A percentile compares a stretch with the other conserved stretches of the same genome.
Conservation (phyloP, 2,113 vertebrate species). For the Hippocampus zosterae region DNA sequence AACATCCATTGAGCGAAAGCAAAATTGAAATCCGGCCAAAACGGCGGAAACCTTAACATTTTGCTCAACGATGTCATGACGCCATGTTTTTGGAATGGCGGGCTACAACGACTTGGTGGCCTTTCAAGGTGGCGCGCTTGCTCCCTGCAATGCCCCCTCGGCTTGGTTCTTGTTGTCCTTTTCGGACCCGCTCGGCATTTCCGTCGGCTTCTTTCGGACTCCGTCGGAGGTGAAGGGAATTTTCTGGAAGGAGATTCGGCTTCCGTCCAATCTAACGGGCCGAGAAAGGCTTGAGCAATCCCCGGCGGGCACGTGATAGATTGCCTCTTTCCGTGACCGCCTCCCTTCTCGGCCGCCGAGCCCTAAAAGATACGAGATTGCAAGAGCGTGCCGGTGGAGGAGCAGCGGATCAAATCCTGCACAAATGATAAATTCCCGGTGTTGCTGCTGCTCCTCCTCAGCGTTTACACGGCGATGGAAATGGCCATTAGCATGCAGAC, state of each 20-base stretch:
- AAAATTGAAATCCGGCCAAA: too few species aligned
- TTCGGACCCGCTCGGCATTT: slow-evolving; percentile 52
- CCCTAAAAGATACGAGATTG: slow-evolving; percentile 50
- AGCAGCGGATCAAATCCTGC: slow-evolving; percentile 54
- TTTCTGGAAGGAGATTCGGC: slow-evolving; percentile 60
- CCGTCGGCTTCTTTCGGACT: slow-evolving; percentile 51
- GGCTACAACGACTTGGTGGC: too few species aligned
- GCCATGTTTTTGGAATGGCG: too few species aligned
- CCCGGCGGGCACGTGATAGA: slow-evolving; percentile 44
- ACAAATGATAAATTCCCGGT: slow-evolving; percentile 48
- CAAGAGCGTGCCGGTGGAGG: slow-evolving; percentile 36
- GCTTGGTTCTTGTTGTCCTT: slow-evolving; percentile 24
- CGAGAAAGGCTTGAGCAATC: slow-evolving; percentile 15
- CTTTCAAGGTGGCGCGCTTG: too few species aligned
- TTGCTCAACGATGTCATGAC: too few species aligned
- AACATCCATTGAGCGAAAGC: too few species aligned
- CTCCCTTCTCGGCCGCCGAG: slow-evolving; percentile 38
- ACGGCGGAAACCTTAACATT: too few species aligned
- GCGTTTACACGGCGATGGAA: slow-evolving; percentile 69
- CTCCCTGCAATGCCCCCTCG: too few species aligned
- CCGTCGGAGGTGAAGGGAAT: slow-evolving; percentile 64
- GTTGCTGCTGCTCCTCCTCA: slow-evolving; percentile 1
- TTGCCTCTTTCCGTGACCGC: slow-evolving; percentile 32
- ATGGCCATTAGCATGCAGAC: slow-evolving; percentile 52
- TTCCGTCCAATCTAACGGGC: slow-evolving; percentile 51